Base-by-base conservation (phyloP, 2,888 invertebrate species). In the Lasioglossum morio region DNA sequence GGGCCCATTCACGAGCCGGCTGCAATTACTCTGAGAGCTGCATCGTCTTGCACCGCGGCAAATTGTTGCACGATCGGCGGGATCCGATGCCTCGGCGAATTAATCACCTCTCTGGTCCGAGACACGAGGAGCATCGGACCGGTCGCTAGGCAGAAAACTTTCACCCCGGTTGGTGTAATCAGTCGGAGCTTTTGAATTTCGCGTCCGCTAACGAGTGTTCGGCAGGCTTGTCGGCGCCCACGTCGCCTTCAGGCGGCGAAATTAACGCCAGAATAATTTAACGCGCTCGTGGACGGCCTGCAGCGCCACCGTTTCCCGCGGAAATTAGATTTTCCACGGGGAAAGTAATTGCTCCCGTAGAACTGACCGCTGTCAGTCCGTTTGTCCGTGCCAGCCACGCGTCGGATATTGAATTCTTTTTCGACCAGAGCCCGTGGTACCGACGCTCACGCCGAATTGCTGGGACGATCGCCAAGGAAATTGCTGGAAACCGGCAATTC, bases 21-120 rank as follows among this genome's bases (percentile, higher is more conserved):
- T 78, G 79, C 87, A 90, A 90, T 89, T 90, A 89, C 74, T 82
- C 70, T 79, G 82, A 86, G 79, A 90, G 84, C 82, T 27, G 23
- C 43, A 77, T 16, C 60, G 16, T 73, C 70, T 34, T 82, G 80
- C 43, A 40, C 72, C 77, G 81, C 75, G 63, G 88, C 79, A 86
- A 90, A 90, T 86, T 84, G 74, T 85, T 80, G 82, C 53, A 19
- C 73, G 69, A 79, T 77, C 72, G 77, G 30, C 27, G 80, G 81
- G 43, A 76, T 66, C 53, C 63, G 72, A 74, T 74, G 79, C 23
- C 30, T 30, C 66, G 66, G 66, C 66, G 34, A 66, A 66, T 66
- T 34, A 66, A 66, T 66, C 19, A 30, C 23, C 34, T 60, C 2
- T 5, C 14, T 12, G 60, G 60, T 14, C 14, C 27, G 27, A 60